Evolutionary conservation across 2,888 invertebrate genomes (phyloP).

Genomic region (Ceramica pisi): DNA sequence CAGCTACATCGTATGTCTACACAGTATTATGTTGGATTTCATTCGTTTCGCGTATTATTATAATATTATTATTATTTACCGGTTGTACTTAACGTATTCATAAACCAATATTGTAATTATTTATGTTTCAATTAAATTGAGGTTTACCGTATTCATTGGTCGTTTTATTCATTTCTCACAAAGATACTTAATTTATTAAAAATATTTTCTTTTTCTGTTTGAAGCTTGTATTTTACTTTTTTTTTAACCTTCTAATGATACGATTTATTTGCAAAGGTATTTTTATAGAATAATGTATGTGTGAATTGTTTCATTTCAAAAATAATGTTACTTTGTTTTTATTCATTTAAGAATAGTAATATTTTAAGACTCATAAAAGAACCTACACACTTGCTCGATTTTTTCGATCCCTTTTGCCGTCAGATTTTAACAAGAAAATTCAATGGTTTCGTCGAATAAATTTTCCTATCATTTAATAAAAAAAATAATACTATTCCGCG

Average conservation of each 20-base stretch:
- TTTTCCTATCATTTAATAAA: not conserved
- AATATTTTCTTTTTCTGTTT: not conserved
- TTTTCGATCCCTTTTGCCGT: not conserved
- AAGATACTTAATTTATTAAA: not conserved
- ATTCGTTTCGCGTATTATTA: slow-evolving; percentile 56
- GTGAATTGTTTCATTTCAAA: too few relatives aligned
- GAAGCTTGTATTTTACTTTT: not conserved
- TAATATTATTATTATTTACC: slow-evolving; percentile 40
- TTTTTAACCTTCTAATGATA: too few relatives aligned
- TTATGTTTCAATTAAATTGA: slow-evolving; percentile 70
- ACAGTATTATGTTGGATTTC: slow-evolving; percentile 69
- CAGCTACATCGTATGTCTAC: slow-evolving; percentile 53
- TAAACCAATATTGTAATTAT: slow-evolving; percentile 63
- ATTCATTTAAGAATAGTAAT: too few relatives aligned
- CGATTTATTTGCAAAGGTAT: too few relatives aligned
- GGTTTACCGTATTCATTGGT: slow-evolving; percentile 65
- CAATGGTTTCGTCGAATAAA: not conserved
- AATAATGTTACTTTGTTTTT: too few relatives aligned
- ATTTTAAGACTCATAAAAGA: not conserved
- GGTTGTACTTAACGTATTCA: slow-evolving; percentile 66
- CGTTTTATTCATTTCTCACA: slow-evolving; percentile 52
- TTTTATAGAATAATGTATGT: too few relatives aligned
- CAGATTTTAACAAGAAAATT: not conserved
- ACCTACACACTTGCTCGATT: not conserved
- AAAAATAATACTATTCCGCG: not conserved